Evolutionary conservation across 2,888 invertebrate species (phyloP), one percentile per base, ranked within the genome.

Genomic region (Drosophila fulvimacula): DNA sequence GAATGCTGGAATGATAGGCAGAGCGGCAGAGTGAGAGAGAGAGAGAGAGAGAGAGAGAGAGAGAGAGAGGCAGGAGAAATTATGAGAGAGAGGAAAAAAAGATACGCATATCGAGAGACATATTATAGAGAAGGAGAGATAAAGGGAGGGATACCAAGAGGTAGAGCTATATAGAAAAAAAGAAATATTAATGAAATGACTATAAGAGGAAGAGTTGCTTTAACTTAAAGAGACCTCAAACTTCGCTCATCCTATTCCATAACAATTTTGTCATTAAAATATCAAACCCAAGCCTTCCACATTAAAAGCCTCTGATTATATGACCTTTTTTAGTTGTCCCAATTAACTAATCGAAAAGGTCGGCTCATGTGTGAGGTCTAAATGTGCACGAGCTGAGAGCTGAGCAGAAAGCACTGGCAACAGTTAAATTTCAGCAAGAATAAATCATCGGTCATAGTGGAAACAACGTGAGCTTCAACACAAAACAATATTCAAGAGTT

Each of bases 381-480:
- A 55, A 56, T 17, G 32, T 5, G 1, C 34, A 42, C 9, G 27
- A 27, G 27, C 10, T 27, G 7, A 9, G 27, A 30, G 4, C 7
- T 17, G 9, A 11, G 15, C 9, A 13, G 21, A 46, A n/a, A 13
- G 13, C 11, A 46, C 34, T 32, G 21, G 32, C 42, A 27, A 19
- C 36, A 36, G 24, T 36, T 44, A 17, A 24, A 36, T 17, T 36
- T 17, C n/a, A 32, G 56, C 32, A 13, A 13, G 17, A 46, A 17
- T 36, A 36, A 27, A 42, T 21, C 11, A 56, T 75, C 71, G 58
- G 51, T 77, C 58, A 56, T 34, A 36, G 6, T 10, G 21, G 7
- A 13, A 46, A 11, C 15, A 55, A 13, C 15, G n/a, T 21, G 5
- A 24, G 3, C 15, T 46, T 27, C 27, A 19, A 34, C 27, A 55